Percentiles rank a stretch among this genome's conserved stretches.
Conservation (phyloP, 2,888 invertebrate genomes). For the Ormyrus labotus region DNA sequence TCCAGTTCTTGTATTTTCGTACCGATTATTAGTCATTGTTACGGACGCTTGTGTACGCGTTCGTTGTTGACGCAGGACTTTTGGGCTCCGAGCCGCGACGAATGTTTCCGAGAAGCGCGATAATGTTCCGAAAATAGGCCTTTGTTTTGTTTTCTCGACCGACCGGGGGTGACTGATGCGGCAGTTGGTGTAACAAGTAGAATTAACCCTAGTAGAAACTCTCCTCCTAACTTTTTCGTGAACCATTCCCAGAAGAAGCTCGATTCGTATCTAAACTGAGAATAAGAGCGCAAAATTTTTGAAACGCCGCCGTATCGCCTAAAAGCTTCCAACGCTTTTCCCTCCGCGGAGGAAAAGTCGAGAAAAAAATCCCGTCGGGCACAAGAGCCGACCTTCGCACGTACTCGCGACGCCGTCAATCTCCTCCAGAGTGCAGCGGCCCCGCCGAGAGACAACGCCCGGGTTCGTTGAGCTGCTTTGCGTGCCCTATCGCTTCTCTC, state of each 20-base stretch:
- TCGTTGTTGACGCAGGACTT: too few species aligned
- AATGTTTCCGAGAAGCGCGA: too few species aligned
- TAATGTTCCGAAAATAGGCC: neutral
- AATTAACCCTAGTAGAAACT: too few species aligned
- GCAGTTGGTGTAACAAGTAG: too few species aligned
- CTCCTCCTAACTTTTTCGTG: too few species aligned
- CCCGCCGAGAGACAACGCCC: neutral
- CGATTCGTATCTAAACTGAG: too few species aligned
- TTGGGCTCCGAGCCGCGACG: too few species aligned
- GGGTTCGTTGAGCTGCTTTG: slow-evolving; percentile 40
- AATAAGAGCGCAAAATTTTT: too few species aligned
- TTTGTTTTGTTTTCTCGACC: neutral
- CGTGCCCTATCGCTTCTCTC: slow-evolving; percentile 38
- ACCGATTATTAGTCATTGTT: neutral
- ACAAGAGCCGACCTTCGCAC: slow-evolving; percentile 42
- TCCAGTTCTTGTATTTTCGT: neutral
- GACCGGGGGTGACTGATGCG: too few species aligned
- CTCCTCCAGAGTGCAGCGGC: slow-evolving; percentile 42
- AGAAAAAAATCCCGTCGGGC: neutral
- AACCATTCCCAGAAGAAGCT: too few species aligned
- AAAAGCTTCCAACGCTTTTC: neutral
- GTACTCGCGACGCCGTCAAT: slow-evolving; percentile 42
- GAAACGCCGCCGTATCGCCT: too few species aligned
- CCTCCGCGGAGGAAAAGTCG: neutral
- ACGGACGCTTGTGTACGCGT: too few species aligned